Percentiles rank a stretch among this genome's conserved stretches.
These are phyloP conservation scores for Ammospiza nelsoni DNA, from an alignment of 2,113 vertebrate genomes.

Conservation along the genomic window DNA sequence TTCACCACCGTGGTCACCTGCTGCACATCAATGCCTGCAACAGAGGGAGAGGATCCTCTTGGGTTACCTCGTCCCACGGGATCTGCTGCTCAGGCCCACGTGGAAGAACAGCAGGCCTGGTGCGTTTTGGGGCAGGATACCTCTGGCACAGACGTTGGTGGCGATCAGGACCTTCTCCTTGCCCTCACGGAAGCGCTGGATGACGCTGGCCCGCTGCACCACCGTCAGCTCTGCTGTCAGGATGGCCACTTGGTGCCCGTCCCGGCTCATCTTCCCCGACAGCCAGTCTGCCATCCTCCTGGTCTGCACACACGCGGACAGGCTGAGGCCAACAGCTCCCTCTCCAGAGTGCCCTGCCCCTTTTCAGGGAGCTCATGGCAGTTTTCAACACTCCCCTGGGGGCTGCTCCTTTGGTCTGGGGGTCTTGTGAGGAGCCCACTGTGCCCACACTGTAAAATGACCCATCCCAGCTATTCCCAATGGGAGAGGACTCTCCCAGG, in stretches of 20 bases:
- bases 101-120: too few relatives aligned
- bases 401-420: neutral
- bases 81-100: rapidly evolving
- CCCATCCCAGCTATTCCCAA: neutral
- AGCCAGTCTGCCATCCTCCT: constrained; percentile 73
- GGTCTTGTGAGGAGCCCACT: neutral
- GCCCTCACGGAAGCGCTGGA: constrained; percentile 77
- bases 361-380: neutral
- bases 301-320: neutral
- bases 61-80: neutral
- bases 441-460: neutral
- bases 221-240: constrained; percentile 74
- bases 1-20: constrained; percentile 81
- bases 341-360: neutral
- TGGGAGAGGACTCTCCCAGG: rapidly evolving
- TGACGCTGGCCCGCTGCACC: constrained; percentile 67
- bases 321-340: neutral
- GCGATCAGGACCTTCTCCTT: constrained; percentile 81
- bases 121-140: neutral
- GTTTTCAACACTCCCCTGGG: neutral
- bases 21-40: constrained; percentile 77
- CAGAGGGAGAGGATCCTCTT: neutral
- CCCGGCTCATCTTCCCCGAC: constrained; percentile 38
- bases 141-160: constrained; percentile 82
- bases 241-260: constrained; percentile 74